Evolutionary conservation across 2,113 vertebrate genomes (phyloP).

Genomic region (Dryoscopus gambensis): DNA sequence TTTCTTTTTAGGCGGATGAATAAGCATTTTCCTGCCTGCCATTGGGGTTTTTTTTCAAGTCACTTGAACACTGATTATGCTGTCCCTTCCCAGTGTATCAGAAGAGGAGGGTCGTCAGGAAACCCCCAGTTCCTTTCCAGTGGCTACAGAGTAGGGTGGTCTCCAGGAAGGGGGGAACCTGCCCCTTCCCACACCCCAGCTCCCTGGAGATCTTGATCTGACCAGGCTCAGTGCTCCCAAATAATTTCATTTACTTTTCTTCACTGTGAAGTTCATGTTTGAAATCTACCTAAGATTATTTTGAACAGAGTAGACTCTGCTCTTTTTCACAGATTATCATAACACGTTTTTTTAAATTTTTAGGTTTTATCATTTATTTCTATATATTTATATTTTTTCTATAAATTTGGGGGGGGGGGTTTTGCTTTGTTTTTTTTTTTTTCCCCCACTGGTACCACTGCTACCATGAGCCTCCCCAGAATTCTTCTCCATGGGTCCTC

Average conservation of each 20-base stretch:
- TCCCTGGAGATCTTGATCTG: not conserved
- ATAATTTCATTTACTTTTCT: not conserved
- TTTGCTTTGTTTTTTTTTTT: not conserved
- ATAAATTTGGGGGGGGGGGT: too few relatives aligned
- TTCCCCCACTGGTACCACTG: not conserved
- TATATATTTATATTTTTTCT: not conserved
- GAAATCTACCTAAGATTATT: not conserved
- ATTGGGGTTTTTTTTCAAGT: not conserved
- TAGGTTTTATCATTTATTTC: not conserved
- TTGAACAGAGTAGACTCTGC: not conserved
- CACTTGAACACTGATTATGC: not conserved
- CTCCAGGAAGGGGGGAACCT: not conserved
- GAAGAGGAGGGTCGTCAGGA: not conserved
- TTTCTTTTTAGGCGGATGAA: not conserved
- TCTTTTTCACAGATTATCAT: not conserved
- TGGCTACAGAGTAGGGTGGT: rapidly evolving
- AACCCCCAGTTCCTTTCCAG: not conserved
- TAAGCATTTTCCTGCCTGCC: not conserved
- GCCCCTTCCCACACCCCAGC: not conserved
- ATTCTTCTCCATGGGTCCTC: not conserved
- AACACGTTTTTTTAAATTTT: rapidly evolving
- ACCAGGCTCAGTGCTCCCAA: not conserved
- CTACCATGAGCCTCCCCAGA: not conserved
- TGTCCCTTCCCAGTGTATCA: not conserved
- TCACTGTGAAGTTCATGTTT: not conserved